A percentile compares a stretch with the other conserved stretches of the same genome.
Evolutionary conservation across 1,140 invertebrate species (phyloP).

Genomic region (Solen grandis): DNA sequence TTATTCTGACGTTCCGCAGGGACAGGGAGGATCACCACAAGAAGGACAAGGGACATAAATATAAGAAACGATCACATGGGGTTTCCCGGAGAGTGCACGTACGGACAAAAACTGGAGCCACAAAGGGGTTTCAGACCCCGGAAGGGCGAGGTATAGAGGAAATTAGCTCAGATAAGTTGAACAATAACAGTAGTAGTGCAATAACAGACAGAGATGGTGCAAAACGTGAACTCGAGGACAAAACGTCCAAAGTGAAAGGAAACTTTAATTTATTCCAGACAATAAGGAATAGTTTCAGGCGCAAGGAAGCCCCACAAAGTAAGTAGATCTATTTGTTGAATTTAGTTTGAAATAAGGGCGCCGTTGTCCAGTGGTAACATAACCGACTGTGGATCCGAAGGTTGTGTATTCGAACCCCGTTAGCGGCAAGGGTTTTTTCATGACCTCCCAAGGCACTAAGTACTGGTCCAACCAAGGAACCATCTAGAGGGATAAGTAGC

Average conservation of each 20-base stretch:
- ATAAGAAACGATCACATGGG: not conserved
- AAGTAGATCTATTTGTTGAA: not conserved
- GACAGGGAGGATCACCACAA: not conserved
- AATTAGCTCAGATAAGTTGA: not conserved
- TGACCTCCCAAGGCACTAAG: too few species aligned
- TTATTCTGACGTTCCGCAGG: slow-evolving; percentile 9
- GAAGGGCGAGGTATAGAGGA: not conserved
- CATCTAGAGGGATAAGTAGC: not conserved
- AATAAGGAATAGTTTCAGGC: slow-evolving; percentile 24
- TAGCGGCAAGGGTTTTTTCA: too few species aligned
- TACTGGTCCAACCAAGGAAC: not conserved
- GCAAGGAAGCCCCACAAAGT: slow-evolving; percentile 14
- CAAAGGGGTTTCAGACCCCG: not conserved
- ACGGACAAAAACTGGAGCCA: not conserved
- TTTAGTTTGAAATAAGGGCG: not conserved
- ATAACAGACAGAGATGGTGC: not conserved
- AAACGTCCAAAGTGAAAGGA: not conserved
- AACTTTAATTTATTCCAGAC: not conserved
- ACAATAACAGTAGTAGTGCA: not conserved
- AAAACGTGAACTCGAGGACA: not conserved
- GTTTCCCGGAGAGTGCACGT: not conserved
- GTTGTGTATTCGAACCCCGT: too few species aligned
- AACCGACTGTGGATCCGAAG: not conserved
- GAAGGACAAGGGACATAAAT: not conserved
- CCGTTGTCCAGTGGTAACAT: not conserved